Evolutionary conservation across 1,140 invertebrate genomes (phyloP).

Genomic region (Chionoecetes opilio): DNA sequence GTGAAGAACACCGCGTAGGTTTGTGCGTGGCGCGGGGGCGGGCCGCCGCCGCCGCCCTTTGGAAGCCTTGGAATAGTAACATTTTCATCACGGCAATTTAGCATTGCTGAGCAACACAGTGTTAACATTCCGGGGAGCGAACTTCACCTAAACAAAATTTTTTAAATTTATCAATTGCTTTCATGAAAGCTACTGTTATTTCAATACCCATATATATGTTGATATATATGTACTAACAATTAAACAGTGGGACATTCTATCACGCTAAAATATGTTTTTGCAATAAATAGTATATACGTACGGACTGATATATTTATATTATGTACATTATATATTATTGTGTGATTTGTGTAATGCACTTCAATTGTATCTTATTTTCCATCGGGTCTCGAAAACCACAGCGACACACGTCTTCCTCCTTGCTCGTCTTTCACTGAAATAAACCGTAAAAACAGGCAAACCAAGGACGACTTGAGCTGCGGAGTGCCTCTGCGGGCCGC

Average conservation of each 20-base stretch:
- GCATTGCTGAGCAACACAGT: conserved; percentile 61
- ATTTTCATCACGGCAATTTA: conserved; percentile 63
- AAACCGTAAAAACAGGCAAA: background rate
- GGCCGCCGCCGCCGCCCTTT: conserved; percentile 52
- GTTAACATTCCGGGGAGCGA: conserved; percentile 37
- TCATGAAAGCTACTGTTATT: conserved; percentile 47
- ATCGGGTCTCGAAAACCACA: background rate
- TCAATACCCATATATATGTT: conserved; percentile 52
- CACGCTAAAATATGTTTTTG: conserved; percentile 65
- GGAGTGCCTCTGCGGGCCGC: background rate
- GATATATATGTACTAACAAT: conserved; percentile 63
- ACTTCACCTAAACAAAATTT: conserved; percentile 57
- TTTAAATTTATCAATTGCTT: conserved; percentile 22
- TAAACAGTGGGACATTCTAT: conserved; percentile 40
- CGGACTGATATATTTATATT: conserved; percentile 57
- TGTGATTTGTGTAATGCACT: conserved; percentile 54
- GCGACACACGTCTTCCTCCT: conserved; percentile 3
- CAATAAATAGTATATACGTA: conserved; percentile 60
- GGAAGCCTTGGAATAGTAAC: conserved; percentile 72
- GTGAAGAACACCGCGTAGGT: conserved; percentile 38
- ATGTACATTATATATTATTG: conserved; percentile 51
- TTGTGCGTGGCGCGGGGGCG: conserved; percentile 72
- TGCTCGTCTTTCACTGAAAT: background rate
- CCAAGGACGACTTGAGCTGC: background rate
- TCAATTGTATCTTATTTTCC: conserved; percentile 64